Percentiles rank a stretch among this genome's conserved stretches.
These are phyloP conservation scores for Oxytorus armatus DNA, from an alignment of 2,888 invertebrate genomes.

Conservation along the genomic window DNA sequence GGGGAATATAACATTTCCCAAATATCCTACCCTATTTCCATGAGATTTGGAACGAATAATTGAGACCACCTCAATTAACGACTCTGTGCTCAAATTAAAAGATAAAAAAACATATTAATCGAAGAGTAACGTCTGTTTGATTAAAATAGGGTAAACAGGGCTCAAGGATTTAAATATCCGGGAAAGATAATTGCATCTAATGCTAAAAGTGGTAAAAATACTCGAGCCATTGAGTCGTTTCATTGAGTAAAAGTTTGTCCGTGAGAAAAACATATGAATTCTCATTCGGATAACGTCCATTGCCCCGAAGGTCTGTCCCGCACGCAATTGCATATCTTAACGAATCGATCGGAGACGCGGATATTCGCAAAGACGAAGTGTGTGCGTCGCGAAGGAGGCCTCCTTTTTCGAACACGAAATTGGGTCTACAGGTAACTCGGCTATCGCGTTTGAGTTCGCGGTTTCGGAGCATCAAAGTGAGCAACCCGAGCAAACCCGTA, in stretches of 20 bases:
- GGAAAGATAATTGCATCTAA: no score
- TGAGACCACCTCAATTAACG: no score
- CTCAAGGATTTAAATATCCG: no score
- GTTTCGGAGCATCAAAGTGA: slow-evolving; percentile 47
- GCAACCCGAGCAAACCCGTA: slow-evolving; percentile 39
- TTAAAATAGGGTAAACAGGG: no score
- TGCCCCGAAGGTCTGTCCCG: slow-evolving; percentile 16
- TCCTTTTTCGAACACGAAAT: slow-evolving; percentile 71
- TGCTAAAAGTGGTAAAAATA: no score
- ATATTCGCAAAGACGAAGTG: slow-evolving; percentile 17
- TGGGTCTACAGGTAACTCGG: slow-evolving; percentile 74
- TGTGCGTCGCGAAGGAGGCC: slow-evolving; percentile 53
- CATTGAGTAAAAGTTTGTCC: neutral
- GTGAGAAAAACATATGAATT: neutral
- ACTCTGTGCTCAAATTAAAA: no score
- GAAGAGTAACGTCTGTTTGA: no score
- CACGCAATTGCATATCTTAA: slow-evolving; percentile 8
- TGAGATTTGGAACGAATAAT: no score
- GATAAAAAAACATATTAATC: no score
- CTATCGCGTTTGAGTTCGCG: slow-evolving; percentile 60
- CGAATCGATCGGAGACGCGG: slow-evolving; percentile 31
- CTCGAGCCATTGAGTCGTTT: no score
- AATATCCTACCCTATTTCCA: no score
- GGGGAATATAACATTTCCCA: no score
- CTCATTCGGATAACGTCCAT: slow-evolving; percentile 6